These are phyloP conservation scores for Nyctalus aviator DNA, from an alignment of 2,797 vertebrate genomes.

Conservation along the genomic window DNA sequence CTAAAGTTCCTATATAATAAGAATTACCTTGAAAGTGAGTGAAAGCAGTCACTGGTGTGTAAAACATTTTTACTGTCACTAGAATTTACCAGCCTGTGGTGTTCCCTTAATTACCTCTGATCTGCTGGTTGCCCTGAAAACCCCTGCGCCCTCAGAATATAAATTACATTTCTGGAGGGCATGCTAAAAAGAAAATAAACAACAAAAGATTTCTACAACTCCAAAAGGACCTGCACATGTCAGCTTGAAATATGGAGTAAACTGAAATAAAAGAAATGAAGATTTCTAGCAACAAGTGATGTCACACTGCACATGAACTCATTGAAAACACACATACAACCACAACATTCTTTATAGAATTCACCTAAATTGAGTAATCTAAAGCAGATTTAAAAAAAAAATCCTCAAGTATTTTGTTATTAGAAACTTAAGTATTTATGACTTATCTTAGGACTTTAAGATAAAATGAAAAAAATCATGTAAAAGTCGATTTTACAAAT, in stretches of 20 bases:
- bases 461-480: slow-evolving; percentile 25
- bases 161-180: background rate
- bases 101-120: background rate
- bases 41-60: background rate
- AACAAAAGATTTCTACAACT: background rate
- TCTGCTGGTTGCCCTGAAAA: background rate
- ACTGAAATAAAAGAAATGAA: slow-evolving; percentile 42
- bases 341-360: background rate
- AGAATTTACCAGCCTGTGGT: slow-evolving; percentile 8
- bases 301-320: background rate
- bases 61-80: background rate
- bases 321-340: background rate
- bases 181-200: slow-evolving; percentile 33
- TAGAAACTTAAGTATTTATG: background rate
- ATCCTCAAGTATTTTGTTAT: slow-evolving; percentile 22
- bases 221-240: background rate
- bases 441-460: slow-evolving; percentile 11
- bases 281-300: background rate
- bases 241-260: slow-evolving; percentile 31
- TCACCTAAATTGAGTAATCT: background rate
- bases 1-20: background rate
- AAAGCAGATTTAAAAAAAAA: background rate
- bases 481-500: slow-evolving; percentile 26
- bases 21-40: slow-evolving; percentile 10
- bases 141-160: background rate